Evolutionary conservation across 2,113 vertebrate genomes (phyloP).

Genomic region (Mixornis gularis): DNA sequence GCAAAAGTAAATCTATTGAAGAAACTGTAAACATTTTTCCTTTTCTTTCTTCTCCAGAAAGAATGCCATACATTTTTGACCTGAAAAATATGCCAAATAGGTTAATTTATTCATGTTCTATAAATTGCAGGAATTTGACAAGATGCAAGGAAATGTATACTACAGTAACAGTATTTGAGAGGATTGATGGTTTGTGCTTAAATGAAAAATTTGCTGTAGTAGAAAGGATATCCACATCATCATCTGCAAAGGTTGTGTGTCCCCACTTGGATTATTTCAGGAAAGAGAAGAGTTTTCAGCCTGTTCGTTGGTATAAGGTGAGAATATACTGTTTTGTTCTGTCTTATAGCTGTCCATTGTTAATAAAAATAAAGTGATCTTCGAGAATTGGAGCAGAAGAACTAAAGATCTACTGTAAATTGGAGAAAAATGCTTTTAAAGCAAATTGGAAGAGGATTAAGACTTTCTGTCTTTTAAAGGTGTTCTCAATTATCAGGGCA

Average conservation of each 20-base stretch:
- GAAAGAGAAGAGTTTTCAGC: constrained; percentile 36
- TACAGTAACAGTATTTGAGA: constrained; percentile 56
- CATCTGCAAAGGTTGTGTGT: constrained; percentile 66
- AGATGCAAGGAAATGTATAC: constrained; percentile 39
- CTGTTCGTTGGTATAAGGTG: constrained; percentile 85
- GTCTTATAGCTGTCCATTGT: not conserved
- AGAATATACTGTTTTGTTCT: not conserved
- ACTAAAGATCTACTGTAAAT: not conserved
- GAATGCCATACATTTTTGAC: not conserved
- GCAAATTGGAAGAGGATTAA: not conserved
- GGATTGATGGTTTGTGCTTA: constrained; percentile 57
- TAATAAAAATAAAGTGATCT: not conserved
- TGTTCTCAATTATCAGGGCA: not conserved
- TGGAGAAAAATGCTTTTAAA: not conserved
- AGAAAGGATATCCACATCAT: not conserved
- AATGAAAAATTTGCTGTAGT: constrained; percentile 31
- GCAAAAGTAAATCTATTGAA: not conserved
- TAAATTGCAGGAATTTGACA: constrained; percentile 67
- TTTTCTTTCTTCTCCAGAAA: not conserved
- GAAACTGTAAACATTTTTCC: not conserved
- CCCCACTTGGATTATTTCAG: constrained; percentile 71
- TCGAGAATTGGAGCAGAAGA: not conserved
- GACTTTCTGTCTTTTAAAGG: not conserved
- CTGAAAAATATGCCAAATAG: not conserved
- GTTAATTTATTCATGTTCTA: not conserved